These are phyloP conservation scores for Drosophila sordidula DNA, from an alignment of 2,888 invertebrate species.

Conservation along the genomic window DNA sequence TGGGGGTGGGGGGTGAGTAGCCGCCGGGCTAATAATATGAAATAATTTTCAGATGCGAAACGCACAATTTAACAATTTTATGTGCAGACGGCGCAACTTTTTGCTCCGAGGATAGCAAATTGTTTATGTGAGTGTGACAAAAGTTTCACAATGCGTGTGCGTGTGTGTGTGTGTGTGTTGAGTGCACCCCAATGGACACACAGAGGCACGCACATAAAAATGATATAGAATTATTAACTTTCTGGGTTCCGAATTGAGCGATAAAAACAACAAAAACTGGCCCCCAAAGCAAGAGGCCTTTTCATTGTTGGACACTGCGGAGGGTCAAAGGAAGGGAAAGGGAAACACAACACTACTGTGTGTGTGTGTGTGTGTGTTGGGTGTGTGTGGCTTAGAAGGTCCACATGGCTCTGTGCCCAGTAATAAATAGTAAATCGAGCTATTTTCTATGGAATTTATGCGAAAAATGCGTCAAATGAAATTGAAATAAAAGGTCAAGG, in stretches of 20 bases:
- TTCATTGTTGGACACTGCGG: slow-evolving; percentile 12
- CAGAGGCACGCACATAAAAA: slow-evolving; percentile 46
- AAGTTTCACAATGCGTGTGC: slow-evolving; percentile 15
- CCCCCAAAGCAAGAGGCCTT: slow-evolving; percentile 14
- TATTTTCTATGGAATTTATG: slow-evolving; percentile 72
- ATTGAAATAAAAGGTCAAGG: slow-evolving; percentile 39
- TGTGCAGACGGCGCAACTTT: slow-evolving; percentile 39
- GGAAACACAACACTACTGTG: background rate
- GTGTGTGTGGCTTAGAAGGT: slow-evolving; percentile 20
- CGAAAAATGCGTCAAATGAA: slow-evolving; percentile 48
- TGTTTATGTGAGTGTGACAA: slow-evolving; percentile 48
- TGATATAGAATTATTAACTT: slow-evolving; percentile 76
- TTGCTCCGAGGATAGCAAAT: slow-evolving; percentile 25
- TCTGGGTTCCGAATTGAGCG: slow-evolving; percentile 29
- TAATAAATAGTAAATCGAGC: slow-evolving; percentile 73
- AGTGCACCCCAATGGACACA: slow-evolving; percentile 1
- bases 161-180: background rate
- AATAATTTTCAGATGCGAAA: slow-evolving; percentile 44
- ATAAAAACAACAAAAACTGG: slow-evolving; percentile 38
- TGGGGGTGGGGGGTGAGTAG: background rate
- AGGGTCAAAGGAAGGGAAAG: background rate
- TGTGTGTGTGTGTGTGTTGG: slow-evolving; percentile 4
- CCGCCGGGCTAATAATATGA: slow-evolving; percentile 36
- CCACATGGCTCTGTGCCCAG: slow-evolving; percentile 18
- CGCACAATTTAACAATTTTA: slow-evolving; percentile 51